Evolutionary conservation across 2,113 vertebrate species (phyloP).

Genomic region (Rafetus swinhoei): DNA sequence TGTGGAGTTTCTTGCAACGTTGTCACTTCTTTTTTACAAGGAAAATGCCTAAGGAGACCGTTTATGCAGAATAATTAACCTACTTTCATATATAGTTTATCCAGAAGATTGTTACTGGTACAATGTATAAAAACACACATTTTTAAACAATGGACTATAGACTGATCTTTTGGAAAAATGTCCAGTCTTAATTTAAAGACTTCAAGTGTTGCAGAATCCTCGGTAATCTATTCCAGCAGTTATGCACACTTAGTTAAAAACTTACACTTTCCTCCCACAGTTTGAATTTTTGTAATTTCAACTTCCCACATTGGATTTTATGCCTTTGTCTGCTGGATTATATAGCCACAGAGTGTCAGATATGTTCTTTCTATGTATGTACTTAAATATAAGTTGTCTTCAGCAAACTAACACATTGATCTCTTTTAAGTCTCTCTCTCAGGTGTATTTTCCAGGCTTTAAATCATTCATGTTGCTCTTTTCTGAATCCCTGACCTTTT

Average conservation of each 20-base stretch:
- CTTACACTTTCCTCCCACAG: background rate
- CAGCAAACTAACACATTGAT: background rate
- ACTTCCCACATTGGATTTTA: background rate
- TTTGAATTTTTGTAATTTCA: background rate
- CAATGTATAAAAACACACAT: background rate
- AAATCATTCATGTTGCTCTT: background rate
- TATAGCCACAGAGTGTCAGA: background rate
- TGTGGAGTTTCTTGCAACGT: background rate
- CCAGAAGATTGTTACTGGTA: background rate
- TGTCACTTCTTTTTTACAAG: slow-evolving; percentile 9
- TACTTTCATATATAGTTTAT: background rate
- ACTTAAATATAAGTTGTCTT: background rate
- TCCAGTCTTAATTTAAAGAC: background rate
- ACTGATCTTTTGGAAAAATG: background rate
- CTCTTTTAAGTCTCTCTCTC: background rate
- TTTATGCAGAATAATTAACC: background rate
- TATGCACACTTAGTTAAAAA: background rate
- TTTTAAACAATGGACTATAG: background rate
- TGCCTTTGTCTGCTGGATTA: background rate
- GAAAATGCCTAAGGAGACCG: slow-evolving; percentile 4
- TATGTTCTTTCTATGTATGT: background rate
- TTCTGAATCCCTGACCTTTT: background rate
- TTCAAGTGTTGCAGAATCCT: background rate
- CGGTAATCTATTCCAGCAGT: background rate
- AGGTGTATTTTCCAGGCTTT: background rate